A percentile compares a stretch with the other conserved stretches of the same genome.
Evolutionary conservation across 1,140 invertebrate genomes (phyloP).

Genomic region (Caerostris darwini): DNA sequence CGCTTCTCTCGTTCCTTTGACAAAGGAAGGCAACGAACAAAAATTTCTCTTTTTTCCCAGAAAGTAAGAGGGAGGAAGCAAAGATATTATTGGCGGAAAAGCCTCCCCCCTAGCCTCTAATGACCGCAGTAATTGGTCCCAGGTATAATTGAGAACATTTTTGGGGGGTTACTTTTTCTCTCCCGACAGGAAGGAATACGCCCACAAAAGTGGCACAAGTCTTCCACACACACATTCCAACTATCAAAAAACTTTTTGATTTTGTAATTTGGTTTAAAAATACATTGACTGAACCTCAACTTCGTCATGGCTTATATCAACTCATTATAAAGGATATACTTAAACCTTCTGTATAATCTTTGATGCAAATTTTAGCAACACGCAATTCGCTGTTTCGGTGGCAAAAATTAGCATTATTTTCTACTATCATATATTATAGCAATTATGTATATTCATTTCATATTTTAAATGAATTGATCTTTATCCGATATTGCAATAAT

Average conservation of each 20-base stretch:
- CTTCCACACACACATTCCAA: background rate
- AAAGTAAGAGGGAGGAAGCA: conserved; percentile 42
- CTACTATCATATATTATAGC: no score
- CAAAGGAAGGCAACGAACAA: conserved; percentile 55
- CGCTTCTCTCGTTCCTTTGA: conserved; percentile 16
- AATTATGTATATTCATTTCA: no score
- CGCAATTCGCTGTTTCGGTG: no score
- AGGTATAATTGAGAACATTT: conserved; percentile 76
- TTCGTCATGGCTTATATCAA: no score
- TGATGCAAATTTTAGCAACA: no score
- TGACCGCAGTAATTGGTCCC: conserved; percentile 73
- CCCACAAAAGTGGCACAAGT: background rate
- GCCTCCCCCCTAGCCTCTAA: conserved; percentile 58
- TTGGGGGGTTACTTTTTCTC: conserved; percentile 48
- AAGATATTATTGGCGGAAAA: conserved; percentile 75
- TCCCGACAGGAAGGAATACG: background rate
- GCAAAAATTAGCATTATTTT: no score
- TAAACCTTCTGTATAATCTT: no score
- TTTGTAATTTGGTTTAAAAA: no score
- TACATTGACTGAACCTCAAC: no score
- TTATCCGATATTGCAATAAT: no score
- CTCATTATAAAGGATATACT: no score
- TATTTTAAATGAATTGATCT: no score
- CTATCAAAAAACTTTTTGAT: background rate
- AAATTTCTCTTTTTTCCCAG: conserved; percentile 10